Percentiles rank a stretch among this genome's conserved stretches.
phyloP scores from a whole-genome alignment of 2,888 invertebrate species.

The Eucera pruinosa region DNA sequence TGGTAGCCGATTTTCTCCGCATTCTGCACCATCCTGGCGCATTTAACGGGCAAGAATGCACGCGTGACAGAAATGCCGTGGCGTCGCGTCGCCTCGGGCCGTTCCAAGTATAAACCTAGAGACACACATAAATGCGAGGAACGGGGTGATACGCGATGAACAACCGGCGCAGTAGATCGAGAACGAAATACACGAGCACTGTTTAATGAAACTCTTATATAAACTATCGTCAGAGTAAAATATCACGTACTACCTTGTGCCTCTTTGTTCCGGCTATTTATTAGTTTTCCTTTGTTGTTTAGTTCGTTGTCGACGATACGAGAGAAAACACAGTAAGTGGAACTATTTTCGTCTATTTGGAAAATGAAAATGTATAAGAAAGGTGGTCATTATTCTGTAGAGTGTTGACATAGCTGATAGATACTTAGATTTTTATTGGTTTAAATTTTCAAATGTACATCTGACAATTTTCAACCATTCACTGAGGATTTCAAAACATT shows the following conservation, averaged over 20 bases:
- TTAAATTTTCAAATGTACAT: no score
- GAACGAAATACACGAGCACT: background rate
- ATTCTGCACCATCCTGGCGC: conserved; percentile 38
- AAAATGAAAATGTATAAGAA: no score
- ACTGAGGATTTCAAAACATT: no score
- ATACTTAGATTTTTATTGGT: no score
- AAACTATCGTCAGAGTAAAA: background rate
- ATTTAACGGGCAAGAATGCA: conserved; percentile 61
- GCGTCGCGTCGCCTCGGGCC: conserved; percentile 33
- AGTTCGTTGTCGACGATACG: background rate
- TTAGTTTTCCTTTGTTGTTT: background rate
- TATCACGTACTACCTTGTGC: background rate
- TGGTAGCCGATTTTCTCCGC: conserved; percentile 57
- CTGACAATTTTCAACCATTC: no score
- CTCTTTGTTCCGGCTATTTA: conserved; percentile 5
- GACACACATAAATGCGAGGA: conserved; percentile 18
- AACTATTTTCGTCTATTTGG: no score
- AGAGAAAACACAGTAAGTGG: no score
- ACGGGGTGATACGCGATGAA: conserved; percentile 11
- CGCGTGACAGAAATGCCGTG: conserved; percentile 53
- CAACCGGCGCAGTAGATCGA: conserved; percentile 2
- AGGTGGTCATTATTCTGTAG: no score
- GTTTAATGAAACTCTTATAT: conserved; percentile 22
- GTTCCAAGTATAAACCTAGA: conserved; percentile 33
- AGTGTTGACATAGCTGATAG: no score